Base-by-base conservation (phyloP, 1,140 invertebrate genomes). In the Bicyclus anynana region DNA sequence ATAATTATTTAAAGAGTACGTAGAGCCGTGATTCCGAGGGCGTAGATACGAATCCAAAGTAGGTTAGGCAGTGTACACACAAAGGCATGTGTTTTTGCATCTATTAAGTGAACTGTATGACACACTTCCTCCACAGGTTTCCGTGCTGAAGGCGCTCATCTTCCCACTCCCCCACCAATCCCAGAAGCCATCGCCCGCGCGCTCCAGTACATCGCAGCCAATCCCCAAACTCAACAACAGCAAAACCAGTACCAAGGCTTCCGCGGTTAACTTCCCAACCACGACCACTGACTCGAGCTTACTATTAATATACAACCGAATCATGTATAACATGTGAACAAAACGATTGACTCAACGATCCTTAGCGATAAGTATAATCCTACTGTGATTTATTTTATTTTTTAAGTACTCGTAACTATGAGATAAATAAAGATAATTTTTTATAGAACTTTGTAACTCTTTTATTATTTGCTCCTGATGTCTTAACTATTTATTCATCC, bases 81-180 rank as follows among this genome's bases (percentile, higher is more conserved):
- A n/a, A n/a, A n/a, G n/a, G n/a, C n/a, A n/a, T n/a, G 26, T 27
- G 26, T 27, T 27, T 27, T 27, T 27, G 10, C 26, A 26, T 7
- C 7, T 26, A 7, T 2, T 17, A 17, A 33, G 13, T n/a, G 17
- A 29, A 50, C 6, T 17, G 16, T 35, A 18, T 60, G 10, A 20
- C 14, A 51, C 14, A 51, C 18, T 56, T 20, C 35, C 68, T 69
- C 18, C 6, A 40, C 60, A 89, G 92, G 91, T 75, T 92, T 92
- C 89, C 89, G 89, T 44, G 88, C 91, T 47, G 85, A 91, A 67
- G 92, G 92, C 23, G 90, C 90, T 53, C 92, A 93, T 80, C 75
- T 93, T 20, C 92, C 92, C 18, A 93, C 92, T 27, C 93, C 93
- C 40, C 92, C 92, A 10, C 92, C 93, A 37, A 91, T 93, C 70